A percentile compares a stretch with the other conserved stretches of the same genome.
These are phyloP conservation scores for Zonitis immaculata DNA, from an alignment of 2,888 invertebrate genomes.

Conservation along the genomic window DNA sequence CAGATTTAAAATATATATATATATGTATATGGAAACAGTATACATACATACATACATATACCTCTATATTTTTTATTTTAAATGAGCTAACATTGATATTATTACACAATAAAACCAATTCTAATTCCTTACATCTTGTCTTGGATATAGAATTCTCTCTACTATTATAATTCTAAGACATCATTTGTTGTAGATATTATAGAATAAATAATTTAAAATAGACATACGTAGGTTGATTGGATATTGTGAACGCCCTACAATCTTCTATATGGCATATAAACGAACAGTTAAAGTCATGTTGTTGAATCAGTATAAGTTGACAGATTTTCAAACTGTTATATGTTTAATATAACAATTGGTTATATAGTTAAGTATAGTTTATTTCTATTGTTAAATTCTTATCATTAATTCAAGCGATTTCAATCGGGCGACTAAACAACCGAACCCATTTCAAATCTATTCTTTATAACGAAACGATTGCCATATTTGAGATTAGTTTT, in stretches of 20 bases:
- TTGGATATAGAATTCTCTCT: too few relatives aligned
- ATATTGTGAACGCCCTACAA: neutral
- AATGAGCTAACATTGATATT: too few relatives aligned
- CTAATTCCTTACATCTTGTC: neutral
- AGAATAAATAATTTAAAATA: too few relatives aligned
- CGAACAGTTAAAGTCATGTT: neutral
- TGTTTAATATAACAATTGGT: too few relatives aligned
- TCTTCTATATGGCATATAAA: neutral
- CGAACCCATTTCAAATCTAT: neutral
- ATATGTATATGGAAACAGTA: too few relatives aligned
- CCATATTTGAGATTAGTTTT: too few relatives aligned
- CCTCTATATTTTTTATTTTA: too few relatives aligned
- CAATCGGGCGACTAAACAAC: neutral
- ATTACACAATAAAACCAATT: neutral
- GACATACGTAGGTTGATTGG: neutral
- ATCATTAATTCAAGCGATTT: neutral
- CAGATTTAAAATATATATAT: neutral
- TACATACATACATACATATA: too few relatives aligned
- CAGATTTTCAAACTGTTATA: neutral
- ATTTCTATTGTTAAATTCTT: too few relatives aligned
- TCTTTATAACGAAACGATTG: too few relatives aligned
- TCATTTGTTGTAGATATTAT: too few relatives aligned
- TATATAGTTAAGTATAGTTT: neutral
- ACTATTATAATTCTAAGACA: too few relatives aligned
- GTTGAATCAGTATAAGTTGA: neutral